Base-by-base conservation (phyloP, 2,888 invertebrate genomes). In the Cheilosia impressa region DNA sequence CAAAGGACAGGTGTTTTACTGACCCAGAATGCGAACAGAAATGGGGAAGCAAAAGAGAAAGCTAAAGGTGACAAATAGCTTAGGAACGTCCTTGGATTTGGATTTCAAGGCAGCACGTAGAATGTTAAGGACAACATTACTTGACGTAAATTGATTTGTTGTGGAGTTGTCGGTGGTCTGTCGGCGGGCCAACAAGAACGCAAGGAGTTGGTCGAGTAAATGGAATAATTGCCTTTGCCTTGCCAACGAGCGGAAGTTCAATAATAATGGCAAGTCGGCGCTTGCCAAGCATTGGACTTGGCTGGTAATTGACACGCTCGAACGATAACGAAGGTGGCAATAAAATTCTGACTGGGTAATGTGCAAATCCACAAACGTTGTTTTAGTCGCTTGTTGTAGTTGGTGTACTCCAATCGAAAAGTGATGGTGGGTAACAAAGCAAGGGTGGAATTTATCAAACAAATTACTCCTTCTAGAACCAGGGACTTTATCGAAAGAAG, bases 21-120 rank as follows among this genome's bases (percentile, higher is more conserved):
- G 38, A 6, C 57, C 57, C 22, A 38, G 58, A 38, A 34, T 17
- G 10, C 2, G 17, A 45, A 47, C 47, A 17, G 3, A 31, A 55
- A 13, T 6, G 19, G 38, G 5, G 38, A 22, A 50, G 72, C 34
- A 41, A 24, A 58, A 63, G 45, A 55, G 43, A 66, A 50, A 71
- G 73, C 78, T 63, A 73, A 73, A 78, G 83, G 78, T 81, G 78
- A 78, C 52, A 63, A 73, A 78, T 78, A 60, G 66, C 77, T 71
- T 73, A 58, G n/a, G 27, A 50, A 72, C 52, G 68, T 83, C 78
- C 83, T 83, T 83, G 71, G 50, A 19, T 24, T 83, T 83, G 71
- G 50, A 19, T 24, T 53, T 47, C 75, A 75, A 73, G 79, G 73
- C 24, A 52, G 17, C 58, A 31, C 13, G n/a, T 47, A 63, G 45